phyloP scores from a whole-genome alignment of 2,113 vertebrate species.

The Uria lomvia region DNA sequence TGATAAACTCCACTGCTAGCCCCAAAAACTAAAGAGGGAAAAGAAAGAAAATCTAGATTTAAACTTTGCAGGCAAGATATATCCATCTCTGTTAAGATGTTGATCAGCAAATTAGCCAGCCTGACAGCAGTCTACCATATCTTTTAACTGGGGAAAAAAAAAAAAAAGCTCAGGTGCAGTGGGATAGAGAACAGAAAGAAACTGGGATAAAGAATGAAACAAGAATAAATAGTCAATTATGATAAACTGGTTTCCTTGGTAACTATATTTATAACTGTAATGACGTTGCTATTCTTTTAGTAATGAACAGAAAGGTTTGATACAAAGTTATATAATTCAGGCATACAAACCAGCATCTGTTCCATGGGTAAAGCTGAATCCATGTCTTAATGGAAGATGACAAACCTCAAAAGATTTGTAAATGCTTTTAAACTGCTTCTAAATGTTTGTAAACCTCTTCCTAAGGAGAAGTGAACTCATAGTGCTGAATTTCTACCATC shows the following conservation, averaged over 20 bases:
- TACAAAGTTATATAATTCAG: constrained; percentile 28
- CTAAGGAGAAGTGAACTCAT: not conserved
- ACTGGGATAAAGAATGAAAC: constrained; percentile 11
- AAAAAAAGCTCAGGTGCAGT: constrained; percentile 9
- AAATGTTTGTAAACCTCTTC: not conserved
- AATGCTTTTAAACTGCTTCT: not conserved
- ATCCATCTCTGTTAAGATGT: not conserved
- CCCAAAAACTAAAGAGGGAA: not conserved
- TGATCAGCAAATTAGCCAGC: constrained; percentile 17
- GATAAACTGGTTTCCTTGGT: constrained; percentile 69
- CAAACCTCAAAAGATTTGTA: not conserved
- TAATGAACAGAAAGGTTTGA: constrained; percentile 60
- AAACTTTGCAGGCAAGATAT: not conserved
- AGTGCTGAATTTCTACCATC: not conserved
- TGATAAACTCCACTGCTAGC: not conserved
- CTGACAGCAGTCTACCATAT: not conserved
- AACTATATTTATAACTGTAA: constrained; percentile 67
- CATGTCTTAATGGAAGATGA: not conserved
- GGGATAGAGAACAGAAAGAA: not conserved
- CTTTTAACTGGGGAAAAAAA: not conserved
- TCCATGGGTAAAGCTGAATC: constrained; percentile 29
- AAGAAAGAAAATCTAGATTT: not conserved
- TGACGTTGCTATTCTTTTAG: constrained; percentile 49
- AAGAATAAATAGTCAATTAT: constrained; percentile 59
- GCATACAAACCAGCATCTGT: not conserved